Percentiles rank a stretch among this genome's conserved stretches.
Conservation (phyloP, 2,888 invertebrate species). For the Plusia festucae region DNA sequence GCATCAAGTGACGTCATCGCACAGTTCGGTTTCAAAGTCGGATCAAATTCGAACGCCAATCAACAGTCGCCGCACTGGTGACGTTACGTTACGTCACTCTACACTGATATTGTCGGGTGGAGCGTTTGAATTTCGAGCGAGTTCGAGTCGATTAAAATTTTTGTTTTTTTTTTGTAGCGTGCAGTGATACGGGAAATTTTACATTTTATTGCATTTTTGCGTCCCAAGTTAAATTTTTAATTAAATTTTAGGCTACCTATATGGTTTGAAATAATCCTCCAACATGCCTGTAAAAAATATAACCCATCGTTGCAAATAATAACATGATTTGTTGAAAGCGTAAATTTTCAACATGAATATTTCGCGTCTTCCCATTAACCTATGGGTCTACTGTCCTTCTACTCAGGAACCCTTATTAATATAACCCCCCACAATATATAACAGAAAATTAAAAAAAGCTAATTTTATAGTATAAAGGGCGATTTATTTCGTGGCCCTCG, state of each 20-base stretch:
- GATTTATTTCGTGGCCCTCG: constrained; percentile 43
- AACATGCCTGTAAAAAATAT: background rate
- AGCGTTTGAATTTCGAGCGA: constrained; percentile 44
- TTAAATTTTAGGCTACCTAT: background rate
- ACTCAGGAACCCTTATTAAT: background rate
- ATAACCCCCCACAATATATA: background rate
- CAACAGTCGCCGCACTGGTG: constrained; percentile 42
- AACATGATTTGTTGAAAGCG: background rate
- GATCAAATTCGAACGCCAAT: constrained; percentile 57
- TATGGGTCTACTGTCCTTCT: background rate
- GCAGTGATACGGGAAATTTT: background rate
- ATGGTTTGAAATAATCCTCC: background rate
- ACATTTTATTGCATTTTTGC: constrained; percentile 1
- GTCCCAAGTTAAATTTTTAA: background rate
- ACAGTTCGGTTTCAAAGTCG: constrained; percentile 54
- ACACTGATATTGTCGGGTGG: constrained; percentile 32
- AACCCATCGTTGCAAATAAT: background rate
- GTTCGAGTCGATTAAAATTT: background rate
- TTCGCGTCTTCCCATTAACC: background rate
- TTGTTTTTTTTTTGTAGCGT: background rate
- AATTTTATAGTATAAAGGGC: constrained; percentile 47
- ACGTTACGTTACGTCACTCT: constrained; percentile 50
- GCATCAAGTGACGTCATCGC: constrained; percentile 47
- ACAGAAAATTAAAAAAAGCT: constrained; percentile 27
- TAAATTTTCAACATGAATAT: background rate